These are phyloP conservation scores for Apteryx mantelli DNA, from an alignment of 2,113 vertebrate genomes.

Conservation along the genomic window DNA sequence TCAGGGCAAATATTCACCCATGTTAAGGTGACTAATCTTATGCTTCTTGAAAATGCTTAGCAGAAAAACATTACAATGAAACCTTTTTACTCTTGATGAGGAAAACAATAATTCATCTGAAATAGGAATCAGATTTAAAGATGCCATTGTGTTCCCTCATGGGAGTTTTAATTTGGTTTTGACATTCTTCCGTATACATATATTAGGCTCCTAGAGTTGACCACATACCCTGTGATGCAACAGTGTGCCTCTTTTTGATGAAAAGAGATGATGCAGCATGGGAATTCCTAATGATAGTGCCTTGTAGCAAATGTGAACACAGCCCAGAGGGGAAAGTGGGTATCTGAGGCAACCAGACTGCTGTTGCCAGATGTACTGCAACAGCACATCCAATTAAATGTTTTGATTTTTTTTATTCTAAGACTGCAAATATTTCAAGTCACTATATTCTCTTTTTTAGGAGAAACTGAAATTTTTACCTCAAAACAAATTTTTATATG, in stretches of 20 bases:
- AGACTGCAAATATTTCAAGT: neutral
- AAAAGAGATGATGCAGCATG: neutral
- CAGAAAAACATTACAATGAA: neutral
- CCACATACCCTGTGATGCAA: fast-evolving
- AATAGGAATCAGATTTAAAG: too few relatives aligned
- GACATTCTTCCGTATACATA: too few relatives aligned
- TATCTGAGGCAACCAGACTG: neutral
- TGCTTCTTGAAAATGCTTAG: neutral
- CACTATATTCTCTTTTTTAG: neutral
- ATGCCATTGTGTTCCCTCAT: too few relatives aligned
- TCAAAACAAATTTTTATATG: neutral
- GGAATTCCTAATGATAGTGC: neutral
- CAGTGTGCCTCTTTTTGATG: neutral
- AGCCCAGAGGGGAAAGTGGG: neutral
- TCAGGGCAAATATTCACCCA: neutral
- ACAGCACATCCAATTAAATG: neutral
- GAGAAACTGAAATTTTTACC: neutral
- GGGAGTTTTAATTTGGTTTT: too few relatives aligned
- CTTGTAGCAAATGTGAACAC: neutral
- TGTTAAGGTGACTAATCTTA: neutral
- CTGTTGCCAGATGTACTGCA: neutral
- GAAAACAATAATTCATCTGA: too few relatives aligned
- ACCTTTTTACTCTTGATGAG: neutral
- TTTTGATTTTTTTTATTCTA: neutral
- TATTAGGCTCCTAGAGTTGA: neutral